phyloP scores from a whole-genome alignment of 2,113 vertebrate genomes.

The Eira barbara region DNA sequence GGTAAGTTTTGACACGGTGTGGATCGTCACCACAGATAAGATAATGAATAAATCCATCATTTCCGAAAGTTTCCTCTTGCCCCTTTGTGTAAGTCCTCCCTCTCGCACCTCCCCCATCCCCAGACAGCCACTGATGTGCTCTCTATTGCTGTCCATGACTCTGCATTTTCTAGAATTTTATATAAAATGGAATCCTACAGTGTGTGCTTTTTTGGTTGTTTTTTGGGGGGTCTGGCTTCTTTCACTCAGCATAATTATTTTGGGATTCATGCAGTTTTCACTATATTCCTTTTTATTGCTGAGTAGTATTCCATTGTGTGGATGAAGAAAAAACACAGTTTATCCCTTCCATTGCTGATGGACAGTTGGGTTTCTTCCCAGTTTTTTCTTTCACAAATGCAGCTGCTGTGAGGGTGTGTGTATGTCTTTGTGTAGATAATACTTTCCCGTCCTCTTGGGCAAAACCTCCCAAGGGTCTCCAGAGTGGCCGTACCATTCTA shows the following conservation, averaged over 20 bases:
- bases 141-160: not conserved
- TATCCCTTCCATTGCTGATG: not conserved
- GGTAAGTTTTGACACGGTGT: not conserved
- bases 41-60: not conserved
- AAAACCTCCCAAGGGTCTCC: not conserved
- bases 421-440: not conserved
- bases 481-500: not conserved
- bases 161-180: not conserved
- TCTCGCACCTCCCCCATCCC: not conserved
- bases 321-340: not conserved
- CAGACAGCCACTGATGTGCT: not conserved
- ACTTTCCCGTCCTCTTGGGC: not conserved
- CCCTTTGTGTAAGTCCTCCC: not conserved
- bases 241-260: slow-evolving; percentile 20
- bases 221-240: not conserved
- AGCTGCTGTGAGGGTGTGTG: not conserved
- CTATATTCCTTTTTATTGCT: not conserved
- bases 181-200: not conserved
- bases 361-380: not conserved
- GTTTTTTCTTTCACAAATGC: not conserved
- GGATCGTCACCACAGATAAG: not conserved
- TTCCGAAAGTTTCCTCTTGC: not conserved
- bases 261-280: not conserved
- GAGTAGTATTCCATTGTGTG: not conserved
- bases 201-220: not conserved